Evolutionary conservation across 2,888 invertebrate genomes (phyloP), one percentile per base, ranked within the genome.

Genomic region (Lasioglossum vierecki): DNA sequence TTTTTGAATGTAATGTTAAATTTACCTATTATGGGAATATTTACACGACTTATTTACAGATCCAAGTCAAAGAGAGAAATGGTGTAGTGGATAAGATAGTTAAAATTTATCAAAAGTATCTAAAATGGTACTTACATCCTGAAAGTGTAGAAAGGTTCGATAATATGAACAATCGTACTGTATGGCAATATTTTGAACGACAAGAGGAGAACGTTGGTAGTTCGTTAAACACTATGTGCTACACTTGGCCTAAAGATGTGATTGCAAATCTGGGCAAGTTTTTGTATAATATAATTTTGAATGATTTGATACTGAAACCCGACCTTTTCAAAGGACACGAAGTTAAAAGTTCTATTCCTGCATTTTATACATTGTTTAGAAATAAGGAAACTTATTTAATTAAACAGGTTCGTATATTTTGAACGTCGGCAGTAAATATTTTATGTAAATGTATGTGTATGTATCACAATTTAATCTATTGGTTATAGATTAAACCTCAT

Each of bases 251-350:
- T 0, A 93, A 95, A 18, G 96, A 96, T 83, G 96, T 97, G 73
- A 94, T 97, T 15, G 94, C 95, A 76, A 96, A 96, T 70, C 95
- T 99, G 74, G 99, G 99, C 63, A 97, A 97, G 92, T 98, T 98
- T 94, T 95, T 99, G 0, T 98, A 98, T 94, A 97, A 98, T 90
- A 98, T 99, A 71, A 97, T 99, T 22, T 96, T 98, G 93, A 97
- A 97, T 79, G 98, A 98, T 93, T 96, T 98, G 11, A 98, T 98
- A 95, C 96, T 99, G 76, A 97, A 98, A 94, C 96, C 97, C 2
- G 97, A 97, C 0, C 30, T 71, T 0, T 26, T 77, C 3, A 87
- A 85, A 53, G 66, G 39, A 4, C 78, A 71, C 8, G 78, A 79
- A 3, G 39, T 80, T 15, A 86, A 82, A 44, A 76, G 49, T n/a